Evolutionary conservation across 2,113 vertebrate genomes (phyloP).

Genomic region (Anarhynchus alexandrinus): DNA sequence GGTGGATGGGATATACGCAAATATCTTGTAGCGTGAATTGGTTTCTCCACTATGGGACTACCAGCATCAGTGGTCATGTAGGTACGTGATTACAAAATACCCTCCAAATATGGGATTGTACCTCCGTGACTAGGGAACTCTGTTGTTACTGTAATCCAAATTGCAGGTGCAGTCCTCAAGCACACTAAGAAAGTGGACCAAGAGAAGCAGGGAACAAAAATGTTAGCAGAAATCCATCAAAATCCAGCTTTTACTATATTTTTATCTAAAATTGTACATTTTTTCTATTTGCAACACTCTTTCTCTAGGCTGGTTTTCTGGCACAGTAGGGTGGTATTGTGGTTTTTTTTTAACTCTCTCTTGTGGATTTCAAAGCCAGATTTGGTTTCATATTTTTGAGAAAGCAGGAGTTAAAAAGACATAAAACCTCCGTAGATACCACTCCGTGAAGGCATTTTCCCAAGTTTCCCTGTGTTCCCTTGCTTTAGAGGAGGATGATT

Average conservation of each 20-base stretch:
- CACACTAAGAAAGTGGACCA: background rate
- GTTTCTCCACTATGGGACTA: background rate
- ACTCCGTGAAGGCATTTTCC: background rate
- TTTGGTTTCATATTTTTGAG: background rate
- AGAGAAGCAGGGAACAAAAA: background rate
- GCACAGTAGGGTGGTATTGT: fast-evolving
- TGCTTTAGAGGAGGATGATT: background rate
- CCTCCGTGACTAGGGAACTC: background rate
- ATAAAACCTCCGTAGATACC: background rate
- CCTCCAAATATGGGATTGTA: fast-evolving
- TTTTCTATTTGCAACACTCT: background rate
- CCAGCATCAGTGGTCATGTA: background rate
- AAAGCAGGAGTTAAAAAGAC: background rate
- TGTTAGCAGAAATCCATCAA: background rate
- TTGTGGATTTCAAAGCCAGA: background rate
- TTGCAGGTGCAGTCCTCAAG: background rate
- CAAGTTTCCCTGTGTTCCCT: background rate
- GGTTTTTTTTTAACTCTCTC: background rate
- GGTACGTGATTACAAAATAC: background rate
- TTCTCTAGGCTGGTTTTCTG: background rate
- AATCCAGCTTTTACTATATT: background rate
- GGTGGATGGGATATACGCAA: background rate
- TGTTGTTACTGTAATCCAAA: background rate
- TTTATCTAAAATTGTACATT: background rate
- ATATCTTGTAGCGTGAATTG: background rate